phyloP scores from a whole-genome alignment of 2,888 invertebrate genomes.

The Nymphalis c-album region DNA sequence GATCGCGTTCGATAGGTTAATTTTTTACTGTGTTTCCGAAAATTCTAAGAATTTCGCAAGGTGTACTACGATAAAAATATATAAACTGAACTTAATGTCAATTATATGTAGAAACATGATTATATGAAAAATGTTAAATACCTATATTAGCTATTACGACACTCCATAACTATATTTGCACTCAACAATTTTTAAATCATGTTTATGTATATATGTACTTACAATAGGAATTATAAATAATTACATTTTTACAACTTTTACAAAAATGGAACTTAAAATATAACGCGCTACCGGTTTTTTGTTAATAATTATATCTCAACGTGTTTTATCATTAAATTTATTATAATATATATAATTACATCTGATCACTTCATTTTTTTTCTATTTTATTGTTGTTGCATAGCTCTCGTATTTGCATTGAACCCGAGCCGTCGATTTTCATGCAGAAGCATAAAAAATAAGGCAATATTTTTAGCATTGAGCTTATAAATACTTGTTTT shows the following conservation, averaged over 20 bases:
- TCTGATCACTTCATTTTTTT: too few species aligned
- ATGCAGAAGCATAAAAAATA: too few species aligned
- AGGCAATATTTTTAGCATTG: too few species aligned
- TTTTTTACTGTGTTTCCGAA: background rate
- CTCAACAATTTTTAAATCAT: background rate
- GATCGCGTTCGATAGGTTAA: background rate
- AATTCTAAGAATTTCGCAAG: constrained; percentile 13
- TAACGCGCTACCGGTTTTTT: too few species aligned
- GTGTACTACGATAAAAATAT: background rate
- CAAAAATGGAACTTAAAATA: background rate
- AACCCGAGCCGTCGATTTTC: too few species aligned
- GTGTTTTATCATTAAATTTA: too few species aligned
- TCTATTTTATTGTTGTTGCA: too few species aligned
- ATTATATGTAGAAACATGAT: background rate
- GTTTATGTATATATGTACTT: background rate
- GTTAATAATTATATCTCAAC: too few species aligned
- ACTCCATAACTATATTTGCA: background rate
- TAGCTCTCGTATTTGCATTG: too few species aligned
- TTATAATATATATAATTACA: too few species aligned
- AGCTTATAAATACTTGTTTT: too few species aligned
- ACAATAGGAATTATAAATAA: background rate
- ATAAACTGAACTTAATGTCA: background rate
- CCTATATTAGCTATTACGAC: background rate
- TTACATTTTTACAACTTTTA: background rate
- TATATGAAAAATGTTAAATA: background rate